A percentile compares a stretch with the other conserved stretches of the same genome.
These are phyloP conservation scores for Danio tinwini DNA, from an alignment of 2,797 vertebrate genomes.

Conservation along the genomic window DNA sequence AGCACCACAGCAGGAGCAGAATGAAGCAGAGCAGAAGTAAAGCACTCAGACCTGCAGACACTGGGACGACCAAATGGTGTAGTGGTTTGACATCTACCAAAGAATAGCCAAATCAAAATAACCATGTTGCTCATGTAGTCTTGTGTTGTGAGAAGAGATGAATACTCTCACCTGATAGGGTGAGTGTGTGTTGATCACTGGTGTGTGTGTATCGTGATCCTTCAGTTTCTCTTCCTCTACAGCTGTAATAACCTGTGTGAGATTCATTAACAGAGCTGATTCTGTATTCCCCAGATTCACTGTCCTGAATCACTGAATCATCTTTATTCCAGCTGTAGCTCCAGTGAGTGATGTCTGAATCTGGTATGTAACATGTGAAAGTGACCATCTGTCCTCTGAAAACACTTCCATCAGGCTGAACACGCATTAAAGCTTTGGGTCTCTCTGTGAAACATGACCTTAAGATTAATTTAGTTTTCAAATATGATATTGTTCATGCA, in stretches of 20 bases:
- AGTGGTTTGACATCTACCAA: too few species aligned
- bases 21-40: not conserved
- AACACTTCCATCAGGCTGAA: not conserved
- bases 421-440: not conserved
- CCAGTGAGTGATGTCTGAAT: not conserved
- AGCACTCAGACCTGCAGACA: not conserved
- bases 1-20: not conserved
- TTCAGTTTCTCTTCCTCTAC: accelerated
- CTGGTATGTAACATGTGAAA: not conserved
- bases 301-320: not conserved
- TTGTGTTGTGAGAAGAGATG: too few species aligned
- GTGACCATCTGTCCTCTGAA: not conserved
- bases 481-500: not conserved
- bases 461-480: not conserved
- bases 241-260: not conserved
- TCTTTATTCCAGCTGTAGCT: conserved; percentile 1
- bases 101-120: too few species aligned
- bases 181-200: not conserved
- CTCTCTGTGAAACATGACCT: not conserved
- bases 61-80: too few species aligned
- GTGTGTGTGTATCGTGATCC: conserved; percentile 1
- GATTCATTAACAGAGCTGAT: conserved; percentile 4
- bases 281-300: not conserved
- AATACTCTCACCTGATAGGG: not conserved
- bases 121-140: too few species aligned